Evolutionary conservation across 2,113 vertebrate species (phyloP).

Genomic region (Bujurquina vittata): DNA sequence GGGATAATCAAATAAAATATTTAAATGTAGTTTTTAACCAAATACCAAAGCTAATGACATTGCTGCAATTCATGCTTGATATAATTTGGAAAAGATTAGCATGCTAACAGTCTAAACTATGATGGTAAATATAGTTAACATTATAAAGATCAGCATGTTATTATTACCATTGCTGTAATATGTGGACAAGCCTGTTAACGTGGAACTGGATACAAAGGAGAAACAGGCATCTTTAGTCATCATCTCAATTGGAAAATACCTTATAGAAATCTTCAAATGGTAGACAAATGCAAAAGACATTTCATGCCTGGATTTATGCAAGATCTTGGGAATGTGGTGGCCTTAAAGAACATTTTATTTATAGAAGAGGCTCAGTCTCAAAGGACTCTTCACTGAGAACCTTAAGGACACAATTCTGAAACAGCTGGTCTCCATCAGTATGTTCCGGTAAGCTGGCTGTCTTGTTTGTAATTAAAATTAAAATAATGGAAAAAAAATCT

Average conservation of each 20-base stretch:
- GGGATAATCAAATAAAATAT: not conserved
- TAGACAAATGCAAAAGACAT: conserved; percentile 20
- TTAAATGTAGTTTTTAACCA: not conserved
- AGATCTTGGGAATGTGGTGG: conserved; percentile 22
- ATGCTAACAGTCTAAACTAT: not conserved
- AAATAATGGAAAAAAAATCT: conserved; percentile 27
- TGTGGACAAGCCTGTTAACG: not conserved
- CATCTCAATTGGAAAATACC: conserved; percentile 1
- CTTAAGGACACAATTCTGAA: conserved; percentile 34
- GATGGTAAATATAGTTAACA: not conserved
- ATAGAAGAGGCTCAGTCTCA: conserved; percentile 12
- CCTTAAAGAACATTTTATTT: conserved; percentile 34
- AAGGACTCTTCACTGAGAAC: conserved; percentile 1
- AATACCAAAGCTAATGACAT: not conserved
- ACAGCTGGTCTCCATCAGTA: conserved; percentile 57
- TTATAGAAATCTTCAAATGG: not conserved
- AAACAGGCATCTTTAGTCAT: not conserved
- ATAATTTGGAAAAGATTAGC: not conserved
- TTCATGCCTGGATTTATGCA: conserved; percentile 37
- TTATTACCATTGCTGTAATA: not conserved
- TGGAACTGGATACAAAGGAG: conserved; percentile 7
- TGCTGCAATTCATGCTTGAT: not conserved
- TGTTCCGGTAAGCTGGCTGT: conserved; percentile 29
- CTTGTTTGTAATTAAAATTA: conserved; percentile 53
- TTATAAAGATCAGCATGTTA: not conserved